These are phyloP conservation scores for Chironomus tentans DNA, from an alignment of 2,888 invertebrate genomes.

Conservation along the genomic window DNA sequence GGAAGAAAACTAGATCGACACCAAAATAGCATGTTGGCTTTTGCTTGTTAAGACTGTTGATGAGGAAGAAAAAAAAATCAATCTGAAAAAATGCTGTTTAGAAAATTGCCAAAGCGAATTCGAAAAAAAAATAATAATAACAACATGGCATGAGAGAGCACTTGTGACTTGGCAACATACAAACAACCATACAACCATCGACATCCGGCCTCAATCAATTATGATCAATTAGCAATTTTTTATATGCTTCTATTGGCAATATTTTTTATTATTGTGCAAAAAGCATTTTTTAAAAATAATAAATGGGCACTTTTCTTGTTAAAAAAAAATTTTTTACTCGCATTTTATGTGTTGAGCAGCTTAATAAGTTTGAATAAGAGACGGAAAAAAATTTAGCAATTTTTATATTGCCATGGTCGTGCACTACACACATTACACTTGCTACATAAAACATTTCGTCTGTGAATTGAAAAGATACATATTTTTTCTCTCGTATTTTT, in stretches of 20 bases:
- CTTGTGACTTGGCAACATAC: constrained; percentile 7
- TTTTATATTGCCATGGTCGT: neutral
- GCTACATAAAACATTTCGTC: neutral
- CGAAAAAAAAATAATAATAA: too few relatives aligned
- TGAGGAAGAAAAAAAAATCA: constrained; percentile 29
- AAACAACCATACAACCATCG: neutral
- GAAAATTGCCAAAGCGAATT: neutral
- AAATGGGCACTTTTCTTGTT: neutral
- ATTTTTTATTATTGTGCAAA: neutral
- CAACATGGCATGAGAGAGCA: neutral
- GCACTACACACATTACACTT: neutral
- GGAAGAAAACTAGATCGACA: too few relatives aligned
- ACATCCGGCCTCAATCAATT: constrained; percentile 22
- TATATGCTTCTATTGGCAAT: neutral
- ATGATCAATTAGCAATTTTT: constrained; percentile 21
- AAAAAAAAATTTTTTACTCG: neutral
- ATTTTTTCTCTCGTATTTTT: too few relatives aligned
- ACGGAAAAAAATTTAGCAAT: neutral
- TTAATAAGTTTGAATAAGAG: neutral
- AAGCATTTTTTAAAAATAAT: neutral
- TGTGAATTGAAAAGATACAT: neutral
- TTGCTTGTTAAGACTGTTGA: constrained; percentile 30
- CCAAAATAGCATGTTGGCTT: neutral
- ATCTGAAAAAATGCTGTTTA: constrained; percentile 6
- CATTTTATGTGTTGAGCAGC: neutral